A percentile compares a stretch with the other conserved stretches of the same genome.
phyloP scores from a whole-genome alignment of 2,797 vertebrate species.

The Siniperca scherzeri region DNA sequence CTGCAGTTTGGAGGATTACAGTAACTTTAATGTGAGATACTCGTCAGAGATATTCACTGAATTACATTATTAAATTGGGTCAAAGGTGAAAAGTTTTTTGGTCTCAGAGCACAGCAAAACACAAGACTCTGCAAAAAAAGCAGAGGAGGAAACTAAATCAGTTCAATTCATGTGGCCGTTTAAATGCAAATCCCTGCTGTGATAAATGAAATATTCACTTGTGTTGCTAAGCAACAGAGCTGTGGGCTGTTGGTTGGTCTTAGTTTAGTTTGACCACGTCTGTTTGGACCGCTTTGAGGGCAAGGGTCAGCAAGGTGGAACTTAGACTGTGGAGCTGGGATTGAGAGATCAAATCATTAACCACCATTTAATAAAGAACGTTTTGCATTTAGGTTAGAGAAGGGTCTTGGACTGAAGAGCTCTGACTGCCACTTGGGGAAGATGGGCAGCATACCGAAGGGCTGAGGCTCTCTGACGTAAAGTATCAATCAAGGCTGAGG shows the following conservation, averaged over 20 bases:
- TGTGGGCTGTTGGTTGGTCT: conserved; percentile 37
- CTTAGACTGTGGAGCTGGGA: background rate
- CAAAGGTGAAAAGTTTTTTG: background rate
- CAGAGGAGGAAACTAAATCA: conserved; percentile 21
- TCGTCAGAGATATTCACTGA: conserved; percentile 5
- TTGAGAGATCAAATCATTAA: conserved; percentile 6
- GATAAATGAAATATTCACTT: conserved; percentile 66
- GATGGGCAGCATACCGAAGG: background rate
- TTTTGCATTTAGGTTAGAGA: conserved; percentile 7
- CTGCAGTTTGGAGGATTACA: background rate
- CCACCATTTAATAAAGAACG: background rate
- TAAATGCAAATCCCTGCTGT: conserved; percentile 65
- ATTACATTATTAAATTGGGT: background rate
- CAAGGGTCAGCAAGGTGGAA: conserved; percentile 17
- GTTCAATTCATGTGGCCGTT: conserved; percentile 40
- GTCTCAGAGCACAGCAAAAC: conserved; percentile 1
- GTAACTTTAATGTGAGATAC: background rate
- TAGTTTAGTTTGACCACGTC: conserved; percentile 39
- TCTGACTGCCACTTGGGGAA: conserved; percentile 13
- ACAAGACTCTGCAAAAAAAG: conserved; percentile 12
- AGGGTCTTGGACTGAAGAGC: background rate
- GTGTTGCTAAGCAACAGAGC: conserved; percentile 81
- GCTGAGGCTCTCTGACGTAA: conserved; percentile 22
- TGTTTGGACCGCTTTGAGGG: conserved; percentile 28
- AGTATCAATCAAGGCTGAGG: conserved; percentile 32